Percentiles rank a stretch among this genome's conserved stretches.
phyloP scores from a whole-genome alignment of 2,888 invertebrate genomes.

The Sphaerophoria rueppellii region DNA sequence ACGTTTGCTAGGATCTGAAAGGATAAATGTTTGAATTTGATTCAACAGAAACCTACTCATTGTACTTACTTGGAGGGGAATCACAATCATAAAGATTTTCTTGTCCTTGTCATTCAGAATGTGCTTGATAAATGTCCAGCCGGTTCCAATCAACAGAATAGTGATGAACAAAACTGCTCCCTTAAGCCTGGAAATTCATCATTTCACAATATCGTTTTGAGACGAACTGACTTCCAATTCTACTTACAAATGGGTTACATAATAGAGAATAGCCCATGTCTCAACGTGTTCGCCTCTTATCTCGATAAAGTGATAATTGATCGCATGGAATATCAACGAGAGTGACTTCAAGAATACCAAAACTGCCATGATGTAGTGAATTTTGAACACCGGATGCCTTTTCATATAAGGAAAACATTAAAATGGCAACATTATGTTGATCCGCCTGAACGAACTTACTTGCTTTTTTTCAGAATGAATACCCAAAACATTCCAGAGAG shows the following conservation, averaged over 20 bases:
- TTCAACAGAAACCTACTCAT: conserved; percentile 7
- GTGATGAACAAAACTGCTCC: conserved; percentile 97
- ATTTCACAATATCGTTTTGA: conserved; percentile 3
- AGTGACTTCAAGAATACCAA: conserved; percentile 95
- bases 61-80: conserved; percentile 93
- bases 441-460: conserved; percentile 80
- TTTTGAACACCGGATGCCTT: conserved; percentile 93
- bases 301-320: conserved; percentile 97
- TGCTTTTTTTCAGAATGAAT: conserved; percentile 91
- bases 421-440: neutral
- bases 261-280: conserved; percentile 98
- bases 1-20: conserved; percentile 96
- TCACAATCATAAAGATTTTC: conserved; percentile 98
- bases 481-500: conserved; percentile 96
- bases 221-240: too few species aligned
- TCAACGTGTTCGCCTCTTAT: conserved; percentile 96
- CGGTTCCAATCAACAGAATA: conserved; percentile 97
- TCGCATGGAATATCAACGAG: conserved; percentile 96
- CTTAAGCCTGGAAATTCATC: conserved; percentile 86
- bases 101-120: conserved; percentile 98
- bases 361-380: conserved; percentile 98
- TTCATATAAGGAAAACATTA: neutral
- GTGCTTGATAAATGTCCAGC: conserved; percentile 99
- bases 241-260: conserved; percentile 97
- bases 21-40: too few species aligned